These are phyloP conservation scores for Dromiciops gliroides DNA, from an alignment of 2,113 vertebrate species.

Conservation along the genomic window DNA sequence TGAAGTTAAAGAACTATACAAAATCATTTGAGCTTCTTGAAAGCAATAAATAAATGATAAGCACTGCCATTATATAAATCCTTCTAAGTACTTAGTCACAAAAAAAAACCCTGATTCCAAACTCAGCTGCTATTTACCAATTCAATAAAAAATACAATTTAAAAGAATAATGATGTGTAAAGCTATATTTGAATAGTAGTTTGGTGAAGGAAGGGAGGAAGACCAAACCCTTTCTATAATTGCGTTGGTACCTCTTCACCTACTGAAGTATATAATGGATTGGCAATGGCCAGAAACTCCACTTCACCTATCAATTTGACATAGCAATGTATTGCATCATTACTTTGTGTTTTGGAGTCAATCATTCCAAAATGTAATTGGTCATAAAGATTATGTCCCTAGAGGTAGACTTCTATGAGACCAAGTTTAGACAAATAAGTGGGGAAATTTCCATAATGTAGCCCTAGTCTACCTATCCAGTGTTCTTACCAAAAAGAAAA, in stretches of 20 bases:
- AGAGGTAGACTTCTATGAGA: not conserved
- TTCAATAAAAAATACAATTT: not conserved
- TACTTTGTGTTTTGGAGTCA: not conserved
- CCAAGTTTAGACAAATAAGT: not conserved
- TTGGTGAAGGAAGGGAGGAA: constrained; percentile 30
- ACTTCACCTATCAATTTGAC: not conserved
- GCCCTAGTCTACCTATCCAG: too few relatives aligned
- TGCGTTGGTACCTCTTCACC: not conserved
- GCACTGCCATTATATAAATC: not conserved
- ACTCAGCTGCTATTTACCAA: not conserved
- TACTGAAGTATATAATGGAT: not conserved
- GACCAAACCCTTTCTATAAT: not conserved
- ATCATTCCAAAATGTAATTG: not conserved
- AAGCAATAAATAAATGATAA: not conserved
- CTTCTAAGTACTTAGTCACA: too few relatives aligned
- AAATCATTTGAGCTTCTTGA: not conserved
- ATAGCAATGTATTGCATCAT: not conserved
- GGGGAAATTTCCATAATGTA: too few relatives aligned
- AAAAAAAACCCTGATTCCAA: constrained; percentile 16
- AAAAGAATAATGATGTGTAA: not conserved
- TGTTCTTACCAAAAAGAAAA: too few relatives aligned
- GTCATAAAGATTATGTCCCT: not conserved
- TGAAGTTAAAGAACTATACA: not conserved
- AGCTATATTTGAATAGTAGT: not conserved
- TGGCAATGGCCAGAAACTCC: not conserved